Base-by-base conservation (phyloP, 2,113 vertebrate species). In the Myrmophylax atrothorax region DNA sequence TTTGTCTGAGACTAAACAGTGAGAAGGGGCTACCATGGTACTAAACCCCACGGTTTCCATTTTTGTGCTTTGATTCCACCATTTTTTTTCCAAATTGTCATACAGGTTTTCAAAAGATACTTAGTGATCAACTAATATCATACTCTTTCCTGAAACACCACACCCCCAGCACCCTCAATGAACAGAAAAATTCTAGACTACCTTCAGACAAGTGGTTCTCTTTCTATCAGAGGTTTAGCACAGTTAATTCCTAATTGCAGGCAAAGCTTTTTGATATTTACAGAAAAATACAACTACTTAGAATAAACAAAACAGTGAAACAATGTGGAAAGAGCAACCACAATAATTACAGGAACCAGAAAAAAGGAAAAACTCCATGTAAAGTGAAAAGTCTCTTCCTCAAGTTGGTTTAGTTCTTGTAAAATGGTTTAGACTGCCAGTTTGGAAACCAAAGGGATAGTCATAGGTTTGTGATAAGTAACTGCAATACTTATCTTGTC, bases 251-350 rank as follows among this genome's bases (percentile, higher is more conserved):
- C 37, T 50, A 84, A 82, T 76, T 6, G 31, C 6, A 40, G 70
- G 83, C 73, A 92, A 91, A 95, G 18, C 14, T 80, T 84, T 93
- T 90, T 72, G 29, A 78, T 96, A 97, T 95, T 96, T 97, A 97
- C 84, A 97, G 70, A 94, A 97, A 96, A 91, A 84, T 53, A 90
- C 33, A 86, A 47, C 58, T 95, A 76, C 38, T 56, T 95, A 82
- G 67, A 97, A 95, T 64, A 82, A 96, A 82, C n/a, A 67, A 90
- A 95, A 92, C 49, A 91, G 84, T 90, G 82, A 82, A 94, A 95
- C 47, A 80, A 79, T 6, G 22, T 78, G 72, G 79, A 67, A 79
- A 93, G 55, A 84, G 40, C 38, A 66, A 74, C 70, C 50, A 59
- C 50, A 89, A 40, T 50, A 95, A 84, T 40, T 91, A 28, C 3